These are phyloP conservation scores for Lithophane ornitopus DNA, from an alignment of 2,888 invertebrate species.

Conservation along the genomic window DNA sequence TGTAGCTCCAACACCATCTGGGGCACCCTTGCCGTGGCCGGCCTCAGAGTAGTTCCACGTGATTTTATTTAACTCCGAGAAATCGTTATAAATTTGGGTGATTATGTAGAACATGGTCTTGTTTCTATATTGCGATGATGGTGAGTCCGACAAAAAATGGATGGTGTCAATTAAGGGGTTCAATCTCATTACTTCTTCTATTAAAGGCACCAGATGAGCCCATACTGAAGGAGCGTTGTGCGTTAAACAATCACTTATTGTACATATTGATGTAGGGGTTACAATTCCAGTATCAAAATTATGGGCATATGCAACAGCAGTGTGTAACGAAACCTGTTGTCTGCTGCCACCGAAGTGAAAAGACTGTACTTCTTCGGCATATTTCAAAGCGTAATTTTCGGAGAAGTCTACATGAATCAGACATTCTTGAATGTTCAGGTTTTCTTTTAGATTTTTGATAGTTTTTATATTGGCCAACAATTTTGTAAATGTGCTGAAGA, in stretches of 20 bases:
- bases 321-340: neutral
- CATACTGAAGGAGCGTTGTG: slow-evolving; percentile 24
- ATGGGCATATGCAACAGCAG: no score
- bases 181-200: neutral
- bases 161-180: no score
- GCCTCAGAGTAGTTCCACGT: no score
- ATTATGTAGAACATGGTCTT: slow-evolving; percentile 54
- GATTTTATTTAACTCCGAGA: no score
- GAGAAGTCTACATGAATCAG: slow-evolving; percentile 51
- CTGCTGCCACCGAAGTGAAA: neutral
- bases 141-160: slow-evolving; percentile 52
- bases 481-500: neutral
- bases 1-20: no score
- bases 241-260: slow-evolving; percentile 3
- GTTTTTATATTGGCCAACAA: slow-evolving; percentile 18
- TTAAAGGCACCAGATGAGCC: slow-evolving; percentile 16
- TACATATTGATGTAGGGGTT: slow-evolving; percentile 29
- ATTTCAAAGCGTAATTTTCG: neutral
- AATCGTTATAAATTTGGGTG: neutral
- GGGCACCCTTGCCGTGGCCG: no score
- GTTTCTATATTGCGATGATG: slow-evolving; percentile 55
- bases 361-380: neutral
- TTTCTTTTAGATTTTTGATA: slow-evolving; percentile 34
- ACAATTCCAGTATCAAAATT: no score
- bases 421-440: slow-evolving; percentile 36